Percentiles rank a stretch among this genome's conserved stretches.
These are phyloP conservation scores for Leptodirus hochenwartii DNA, from an alignment of 2,888 invertebrate species.

Conservation along the genomic window DNA sequence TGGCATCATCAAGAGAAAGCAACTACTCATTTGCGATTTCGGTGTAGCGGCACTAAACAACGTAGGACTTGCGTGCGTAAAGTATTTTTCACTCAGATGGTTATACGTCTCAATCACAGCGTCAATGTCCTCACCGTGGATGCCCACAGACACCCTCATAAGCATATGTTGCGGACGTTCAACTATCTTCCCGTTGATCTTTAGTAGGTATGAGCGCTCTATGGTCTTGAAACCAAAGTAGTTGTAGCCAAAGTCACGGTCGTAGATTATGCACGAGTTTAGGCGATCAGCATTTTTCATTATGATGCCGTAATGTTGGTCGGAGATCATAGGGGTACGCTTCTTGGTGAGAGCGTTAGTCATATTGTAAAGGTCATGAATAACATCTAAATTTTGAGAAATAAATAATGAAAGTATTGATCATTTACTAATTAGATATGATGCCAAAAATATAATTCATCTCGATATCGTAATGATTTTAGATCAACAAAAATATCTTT, in stretches of 20 bases:
- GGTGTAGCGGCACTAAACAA: constrained; percentile 89
- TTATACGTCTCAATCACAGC: constrained; percentile 92
- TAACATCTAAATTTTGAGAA: too few relatives aligned
- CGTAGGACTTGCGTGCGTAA: constrained; percentile 97
- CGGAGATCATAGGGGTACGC: constrained; percentile 69
- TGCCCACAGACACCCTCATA: constrained; percentile 93
- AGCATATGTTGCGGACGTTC: constrained; percentile 98
- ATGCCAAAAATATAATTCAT: too few relatives aligned
- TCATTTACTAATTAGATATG: too few relatives aligned
- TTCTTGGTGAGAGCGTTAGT: constrained; percentile 53
- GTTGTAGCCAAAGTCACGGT: constrained; percentile 91
- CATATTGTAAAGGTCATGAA: constrained; percentile 67
- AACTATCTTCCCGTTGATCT: constrained; percentile 78
- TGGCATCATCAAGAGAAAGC: constrained; percentile 86
- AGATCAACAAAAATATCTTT: too few relatives aligned
- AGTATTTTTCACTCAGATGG: constrained; percentile 76
- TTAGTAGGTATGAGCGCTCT: constrained; percentile 85
- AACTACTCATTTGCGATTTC: constrained; percentile 84
- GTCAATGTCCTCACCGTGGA: constrained; percentile 87
- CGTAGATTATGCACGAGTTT: constrained; percentile 92
- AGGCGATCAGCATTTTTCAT: constrained; percentile 73
- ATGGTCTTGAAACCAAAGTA: constrained; percentile 99
- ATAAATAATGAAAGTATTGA: too few relatives aligned
- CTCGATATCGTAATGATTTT: too few relatives aligned
- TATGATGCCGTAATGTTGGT: constrained; percentile 62